Evolutionary conservation across 1,140 invertebrate genomes (phyloP).

Genomic region (Ceratosolen fusciceps): DNA sequence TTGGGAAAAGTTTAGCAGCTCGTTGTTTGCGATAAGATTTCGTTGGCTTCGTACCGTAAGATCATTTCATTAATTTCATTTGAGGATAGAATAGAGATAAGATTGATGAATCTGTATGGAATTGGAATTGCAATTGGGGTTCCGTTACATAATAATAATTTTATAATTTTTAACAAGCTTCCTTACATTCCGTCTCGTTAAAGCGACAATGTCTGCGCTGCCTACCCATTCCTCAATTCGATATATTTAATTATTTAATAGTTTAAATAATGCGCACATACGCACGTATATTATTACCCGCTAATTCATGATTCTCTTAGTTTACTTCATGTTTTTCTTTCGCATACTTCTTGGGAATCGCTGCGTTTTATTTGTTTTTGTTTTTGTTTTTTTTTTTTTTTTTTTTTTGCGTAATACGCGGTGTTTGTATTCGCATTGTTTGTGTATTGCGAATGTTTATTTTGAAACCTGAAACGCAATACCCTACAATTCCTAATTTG

Average conservation of each 20-base stretch:
- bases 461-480: not conserved
- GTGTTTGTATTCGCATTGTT: not conserved
- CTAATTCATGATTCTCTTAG: not conserved
- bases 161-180: too few relatives aligned
- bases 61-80: too few relatives aligned
- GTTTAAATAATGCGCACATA: not conserved
- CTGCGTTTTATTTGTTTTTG: not conserved
- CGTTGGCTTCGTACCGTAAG: too few relatives aligned
- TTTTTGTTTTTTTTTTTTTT: too few relatives aligned
- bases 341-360: not conserved
- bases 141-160: too few relatives aligned
- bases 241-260: not conserved
- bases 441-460: not conserved
- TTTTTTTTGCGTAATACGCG: not conserved
- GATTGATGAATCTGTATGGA: too few relatives aligned
- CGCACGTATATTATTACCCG: not conserved
- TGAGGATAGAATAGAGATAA: too few relatives aligned
- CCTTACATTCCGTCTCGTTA: not conserved
- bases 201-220: not conserved
- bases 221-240: too few relatives aligned
- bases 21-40: too few relatives aligned
- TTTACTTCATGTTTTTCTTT: not conserved
- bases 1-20: too few relatives aligned
- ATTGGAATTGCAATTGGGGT: too few relatives aligned
- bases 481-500: not conserved